Evolutionary conservation across 2,797 vertebrate species (phyloP), one percentile per base, ranked within the genome.

Genomic region (Danio kyathit): DNA sequence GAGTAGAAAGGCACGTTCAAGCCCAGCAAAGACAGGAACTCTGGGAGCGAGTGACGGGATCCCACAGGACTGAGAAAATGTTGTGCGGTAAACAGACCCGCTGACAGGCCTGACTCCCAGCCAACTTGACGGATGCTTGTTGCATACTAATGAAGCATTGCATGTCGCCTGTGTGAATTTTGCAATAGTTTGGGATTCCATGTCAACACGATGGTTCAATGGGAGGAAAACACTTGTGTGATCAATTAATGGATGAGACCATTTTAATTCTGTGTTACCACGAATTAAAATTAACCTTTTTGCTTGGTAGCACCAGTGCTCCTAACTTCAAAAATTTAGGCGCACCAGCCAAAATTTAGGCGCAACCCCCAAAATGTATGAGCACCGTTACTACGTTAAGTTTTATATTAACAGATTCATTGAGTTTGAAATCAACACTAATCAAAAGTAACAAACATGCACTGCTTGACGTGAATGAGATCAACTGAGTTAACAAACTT

Each of bases 21-120:
- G 13, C 17, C 19, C 19, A 48, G 71, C 14, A 74, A 49, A 48
- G 10, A 61, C 61, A 65, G 16, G 49, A 77, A 21, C 14, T 51
- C 17, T n/a, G 29, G 49, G 52, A 70, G 8, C 11, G 7, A 77
- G 9, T 57, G 48, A 61, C 17, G 41, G 51, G 67, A 46, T 78
- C 81, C 21, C 51, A 59, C 56, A 60, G 29, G 76, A 77, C 16
- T 21, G 21, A 71, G 60, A 77, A 64, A 57, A 82, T 43, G n/a
- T 49, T 71, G 12, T 51, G 76, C 59, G 76, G 44, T 71, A 79
- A 46, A 71, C 76, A 79, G 56, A 71, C 52, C 21, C 64, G 1
- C 54, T 46, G 74, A 76, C 74, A 57, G 9, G 6, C 9, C 64
- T 29, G 66, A 69, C 44, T 61, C 29, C 29, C 48, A 43, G 67